Conservation (phyloP, 1,140 invertebrate species). For the Formica selysi region DNA sequence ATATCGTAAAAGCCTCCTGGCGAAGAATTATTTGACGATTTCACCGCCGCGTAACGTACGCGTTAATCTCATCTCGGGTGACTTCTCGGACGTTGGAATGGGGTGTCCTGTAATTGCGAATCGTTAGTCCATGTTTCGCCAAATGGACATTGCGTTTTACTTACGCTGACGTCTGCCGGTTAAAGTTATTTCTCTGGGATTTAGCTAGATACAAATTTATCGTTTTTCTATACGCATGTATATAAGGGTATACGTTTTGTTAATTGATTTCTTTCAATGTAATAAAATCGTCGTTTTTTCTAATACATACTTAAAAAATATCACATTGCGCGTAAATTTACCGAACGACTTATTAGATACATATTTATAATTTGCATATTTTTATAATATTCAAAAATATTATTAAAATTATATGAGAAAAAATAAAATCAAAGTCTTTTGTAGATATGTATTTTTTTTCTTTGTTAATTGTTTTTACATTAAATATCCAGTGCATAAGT, state of each 20-base stretch:
- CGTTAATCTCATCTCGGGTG: constrained; percentile 66
- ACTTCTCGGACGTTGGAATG: constrained; percentile 35
- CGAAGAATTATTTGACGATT: constrained; percentile 73
- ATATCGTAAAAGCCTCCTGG: constrained; percentile 29
- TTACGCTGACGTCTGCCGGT: neutral
- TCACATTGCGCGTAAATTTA: neutral
- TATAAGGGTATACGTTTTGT: neutral
- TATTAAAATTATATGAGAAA: neutral
- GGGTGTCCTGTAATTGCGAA: neutral
- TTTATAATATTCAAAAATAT: neutral
- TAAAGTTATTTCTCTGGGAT: constrained; percentile 12
- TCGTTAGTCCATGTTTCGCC: neutral
- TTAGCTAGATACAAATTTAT: constrained; percentile 34
- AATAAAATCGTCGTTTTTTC: neutral
- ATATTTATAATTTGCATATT: neutral
- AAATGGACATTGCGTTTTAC: constrained; percentile 26
- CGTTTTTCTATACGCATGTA: neutral
- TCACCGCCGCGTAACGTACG: constrained; percentile 34
- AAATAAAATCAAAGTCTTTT: neutral
- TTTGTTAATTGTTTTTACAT: neutral
- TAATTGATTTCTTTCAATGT: neutral
- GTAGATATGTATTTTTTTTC: neutral
- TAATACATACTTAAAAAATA: neutral
- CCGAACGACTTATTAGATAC: neutral
- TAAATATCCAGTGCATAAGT: neutral